Conservation (phyloP, 2,888 invertebrate genomes). For the Folsomia manolachei region DNA sequence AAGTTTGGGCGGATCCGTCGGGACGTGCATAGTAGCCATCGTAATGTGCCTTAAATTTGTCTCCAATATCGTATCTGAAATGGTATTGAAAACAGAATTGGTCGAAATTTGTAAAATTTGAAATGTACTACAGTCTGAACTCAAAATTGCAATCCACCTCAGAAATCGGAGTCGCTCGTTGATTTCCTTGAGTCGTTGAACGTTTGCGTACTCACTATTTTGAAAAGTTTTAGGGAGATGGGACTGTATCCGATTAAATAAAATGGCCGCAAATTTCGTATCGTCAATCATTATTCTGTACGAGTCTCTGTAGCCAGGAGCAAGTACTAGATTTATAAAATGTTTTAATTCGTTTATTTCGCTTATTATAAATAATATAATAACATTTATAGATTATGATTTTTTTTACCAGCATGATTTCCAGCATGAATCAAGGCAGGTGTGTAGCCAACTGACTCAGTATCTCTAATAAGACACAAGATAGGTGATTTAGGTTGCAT, state of each 20-base stretch:
- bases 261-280: constrained; percentile 24
- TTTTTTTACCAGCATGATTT: too few species aligned
- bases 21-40: constrained; percentile 25
- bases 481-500: too few species aligned
- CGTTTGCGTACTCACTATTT: not conserved
- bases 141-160: not conserved
- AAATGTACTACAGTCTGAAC: not conserved
- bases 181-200: constrained; percentile 22
- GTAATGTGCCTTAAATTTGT: constrained; percentile 28
- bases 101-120: too few species aligned
- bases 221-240: constrained; percentile 21
- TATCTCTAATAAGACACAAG: not conserved
- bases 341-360: too few species aligned
- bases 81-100: too few species aligned
- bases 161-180: constrained; percentile 38
- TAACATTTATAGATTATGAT: too few species aligned
- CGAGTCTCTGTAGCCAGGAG: constrained; percentile 26
- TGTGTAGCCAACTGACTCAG: constrained; percentile 27
- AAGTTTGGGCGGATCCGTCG: constrained; percentile 22
- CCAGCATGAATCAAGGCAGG: constrained; percentile 21
- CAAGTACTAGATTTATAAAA: constrained; percentile 18
- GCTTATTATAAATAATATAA: too few species aligned
- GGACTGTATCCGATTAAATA: constrained; percentile 24
- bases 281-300: constrained; percentile 33
- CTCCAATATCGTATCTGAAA: constrained; percentile 18